Base-by-base conservation (phyloP, 2,888 invertebrate species). In the Monoplex corrugatus region DNA sequence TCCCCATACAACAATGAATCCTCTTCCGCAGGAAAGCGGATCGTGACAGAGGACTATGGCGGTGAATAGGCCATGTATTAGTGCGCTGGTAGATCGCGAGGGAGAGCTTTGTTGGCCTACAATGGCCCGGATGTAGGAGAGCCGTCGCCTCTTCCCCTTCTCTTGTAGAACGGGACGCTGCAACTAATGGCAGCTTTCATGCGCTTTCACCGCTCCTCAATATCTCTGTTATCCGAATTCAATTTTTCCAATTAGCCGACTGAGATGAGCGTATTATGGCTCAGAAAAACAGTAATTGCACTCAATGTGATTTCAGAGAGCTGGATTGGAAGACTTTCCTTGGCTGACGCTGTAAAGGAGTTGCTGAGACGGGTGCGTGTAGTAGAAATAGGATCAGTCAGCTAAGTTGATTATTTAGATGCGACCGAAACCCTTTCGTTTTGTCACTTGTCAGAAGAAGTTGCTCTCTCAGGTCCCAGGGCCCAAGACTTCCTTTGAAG, bases 221-320 rank as follows among this genome's bases (percentile, higher is more conserved):
- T 92, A 90, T 91, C 91, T 90, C 92, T 91, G 92, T 92, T 92
- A 91, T 90, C 89, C 89, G 90, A 92, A 92, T 92, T 92, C 91
- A 92, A 92, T 92, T 92, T 91, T 88, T 88, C 88, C 90, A 90
- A 90, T 90, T 90, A 90, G 90, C 88, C 78, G 83, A 82, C 88
- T 90, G 89, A 89, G 80, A 89, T 78, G 88, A 88, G 88, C 75
- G 86, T 89, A 90, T 90, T 90, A 89, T 90, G 78, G n/a, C 40
- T 63, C 86, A 90, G 90, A 90, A 90, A 90, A 90, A 90, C 88
- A 88, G 87, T 89, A 89, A 90, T 90, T 90, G 89, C 90, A 43
- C 89, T 75, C 86, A 89, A 90, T 89, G 90, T 84, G 86, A 90
- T 87, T 90, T 80, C 45, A 68, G 68, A 85, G 90, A 86, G 85